Evolutionary conservation across 2,113 vertebrate genomes (phyloP).

Genomic region (Naja naja): DNA sequence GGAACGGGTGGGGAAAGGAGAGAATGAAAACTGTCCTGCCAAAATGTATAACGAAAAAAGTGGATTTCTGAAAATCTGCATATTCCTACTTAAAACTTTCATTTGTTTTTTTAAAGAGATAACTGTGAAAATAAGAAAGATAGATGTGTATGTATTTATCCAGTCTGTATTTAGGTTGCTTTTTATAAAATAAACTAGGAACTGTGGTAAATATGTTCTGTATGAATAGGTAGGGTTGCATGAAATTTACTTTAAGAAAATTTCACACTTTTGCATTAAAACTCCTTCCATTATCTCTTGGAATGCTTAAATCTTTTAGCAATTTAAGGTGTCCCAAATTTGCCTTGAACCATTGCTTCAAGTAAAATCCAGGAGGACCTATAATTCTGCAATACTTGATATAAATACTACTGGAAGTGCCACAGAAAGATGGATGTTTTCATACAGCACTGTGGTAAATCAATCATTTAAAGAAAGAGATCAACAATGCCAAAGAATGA

Average conservation of each 20-base stretch:
- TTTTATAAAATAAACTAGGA: not conserved
- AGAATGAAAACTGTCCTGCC: not conserved
- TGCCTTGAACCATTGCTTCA: not conserved
- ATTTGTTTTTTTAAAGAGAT: not conserved
- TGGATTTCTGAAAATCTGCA: not conserved
- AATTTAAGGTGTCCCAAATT: not conserved
- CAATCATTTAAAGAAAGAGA: not conserved
- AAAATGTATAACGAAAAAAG: not conserved
- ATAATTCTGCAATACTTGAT: not conserved
- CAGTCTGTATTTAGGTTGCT: not conserved
- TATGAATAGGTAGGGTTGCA: not conserved
- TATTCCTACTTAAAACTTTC: not conserved
- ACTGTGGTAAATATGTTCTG: not conserved
- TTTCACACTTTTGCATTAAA: not conserved
- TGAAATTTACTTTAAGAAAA: not conserved
- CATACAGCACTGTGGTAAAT: not conserved
- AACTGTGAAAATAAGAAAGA: conserved; percentile 8
- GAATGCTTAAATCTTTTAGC: not conserved
- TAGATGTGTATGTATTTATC: not conserved
- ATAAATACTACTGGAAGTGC: not conserved
- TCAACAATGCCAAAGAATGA: conserved; percentile 10
- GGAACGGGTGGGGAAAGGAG: not conserved
- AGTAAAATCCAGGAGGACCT: not conserved
- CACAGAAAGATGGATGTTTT: not conserved
- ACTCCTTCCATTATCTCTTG: not conserved